phyloP scores from a whole-genome alignment of 2,797 vertebrate genomes.

The Eulemur coronatus region DNA sequence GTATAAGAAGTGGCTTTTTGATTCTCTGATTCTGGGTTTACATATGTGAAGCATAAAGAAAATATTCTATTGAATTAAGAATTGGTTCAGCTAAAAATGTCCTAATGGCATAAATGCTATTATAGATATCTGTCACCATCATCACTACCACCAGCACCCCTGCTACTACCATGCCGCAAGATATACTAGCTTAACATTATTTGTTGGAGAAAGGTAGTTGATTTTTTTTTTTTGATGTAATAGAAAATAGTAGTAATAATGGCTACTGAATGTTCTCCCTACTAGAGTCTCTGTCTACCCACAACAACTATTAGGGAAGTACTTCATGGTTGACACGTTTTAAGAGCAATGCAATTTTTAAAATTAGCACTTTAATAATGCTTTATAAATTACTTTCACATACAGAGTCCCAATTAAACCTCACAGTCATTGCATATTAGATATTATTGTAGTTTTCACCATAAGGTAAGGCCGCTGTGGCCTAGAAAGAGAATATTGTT shows the following conservation, averaged over 20 bases:
- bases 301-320: background rate
- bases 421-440: background rate
- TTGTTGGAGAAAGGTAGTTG: background rate
- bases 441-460: conserved; percentile 1
- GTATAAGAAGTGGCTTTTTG: background rate
- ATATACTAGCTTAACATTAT: background rate
- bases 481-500: background rate
- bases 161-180: background rate
- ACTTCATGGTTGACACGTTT: background rate
- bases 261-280: background rate
- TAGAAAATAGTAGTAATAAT: background rate
- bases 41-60: background rate
- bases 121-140: background rate
- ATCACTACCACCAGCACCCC: background rate
- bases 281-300: background rate
- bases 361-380: background rate
- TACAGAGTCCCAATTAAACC: background rate
- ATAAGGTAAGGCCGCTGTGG: background rate
- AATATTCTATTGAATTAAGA: background rate
- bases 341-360: background rate
- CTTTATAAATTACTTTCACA: background rate
- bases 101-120: background rate
- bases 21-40: background rate
- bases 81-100: background rate
- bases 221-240: background rate